Evolutionary conservation across 2,113 vertebrate genomes (phyloP).

Genomic region (Lepus americanus): DNA sequence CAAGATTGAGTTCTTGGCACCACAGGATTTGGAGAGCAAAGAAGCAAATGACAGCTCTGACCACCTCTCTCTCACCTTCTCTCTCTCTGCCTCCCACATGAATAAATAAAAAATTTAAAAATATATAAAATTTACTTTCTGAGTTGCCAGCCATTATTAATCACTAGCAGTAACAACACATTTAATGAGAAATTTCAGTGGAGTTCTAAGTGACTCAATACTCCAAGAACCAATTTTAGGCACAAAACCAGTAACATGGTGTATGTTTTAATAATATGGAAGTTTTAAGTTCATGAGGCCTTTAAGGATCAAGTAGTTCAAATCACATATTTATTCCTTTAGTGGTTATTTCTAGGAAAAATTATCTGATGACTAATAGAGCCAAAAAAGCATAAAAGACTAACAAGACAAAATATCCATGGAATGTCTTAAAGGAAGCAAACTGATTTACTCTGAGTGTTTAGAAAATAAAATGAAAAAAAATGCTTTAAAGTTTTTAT

Average conservation of each 20-base stretch:
- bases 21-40: too few relatives aligned
- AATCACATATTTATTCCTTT: background rate
- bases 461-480: slow-evolving; percentile 6
- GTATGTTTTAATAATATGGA: background rate
- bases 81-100: too few relatives aligned
- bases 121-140: slow-evolving; percentile 23
- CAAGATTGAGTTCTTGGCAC: too few relatives aligned
- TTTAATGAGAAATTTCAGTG: background rate
- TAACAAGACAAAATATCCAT: background rate
- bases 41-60: too few relatives aligned
- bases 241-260: background rate
- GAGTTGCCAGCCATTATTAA: background rate
- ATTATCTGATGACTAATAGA: background rate
- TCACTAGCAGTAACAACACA: background rate
- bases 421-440: background rate
- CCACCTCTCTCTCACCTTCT: too few relatives aligned
- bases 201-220: background rate
- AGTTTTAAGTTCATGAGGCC: background rate
- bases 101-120: too few relatives aligned
- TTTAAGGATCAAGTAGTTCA: background rate
- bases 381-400: background rate
- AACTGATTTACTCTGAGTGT: slow-evolving; percentile 16
- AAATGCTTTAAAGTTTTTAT: background rate
- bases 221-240: background rate
- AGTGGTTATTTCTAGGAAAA: slow-evolving; percentile 49